Conservation (phyloP, 2,888 invertebrate species). For the Limnephilus marmoratus region DNA sequence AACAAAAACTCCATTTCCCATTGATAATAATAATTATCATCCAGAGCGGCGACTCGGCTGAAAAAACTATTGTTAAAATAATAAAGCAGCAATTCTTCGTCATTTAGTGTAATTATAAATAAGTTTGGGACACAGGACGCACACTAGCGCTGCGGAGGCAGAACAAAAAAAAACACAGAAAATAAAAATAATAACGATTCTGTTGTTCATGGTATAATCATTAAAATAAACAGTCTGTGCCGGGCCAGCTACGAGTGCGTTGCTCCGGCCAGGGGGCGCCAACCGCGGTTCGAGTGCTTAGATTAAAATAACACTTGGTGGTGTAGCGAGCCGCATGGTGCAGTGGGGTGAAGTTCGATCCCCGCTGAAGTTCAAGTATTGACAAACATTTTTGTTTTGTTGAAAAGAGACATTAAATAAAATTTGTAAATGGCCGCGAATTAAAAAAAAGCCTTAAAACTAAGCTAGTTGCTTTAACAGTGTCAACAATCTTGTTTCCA, state of each 20-base stretch:
- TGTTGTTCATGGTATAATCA: slow-evolving; percentile 65
- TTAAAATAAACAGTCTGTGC: slow-evolving; percentile 65
- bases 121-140: slow-evolving; percentile 49
- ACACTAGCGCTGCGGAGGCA: slow-evolving; percentile 35
- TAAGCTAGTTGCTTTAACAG: too few relatives aligned
- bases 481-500: too few relatives aligned
- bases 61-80: slow-evolving; percentile 16
- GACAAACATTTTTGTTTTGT: background rate
- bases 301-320: background rate
- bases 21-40: background rate
- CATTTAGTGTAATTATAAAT: slow-evolving; percentile 56
- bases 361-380: background rate
- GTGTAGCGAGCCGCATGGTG: background rate
- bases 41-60: background rate
- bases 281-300: background rate
- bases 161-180: slow-evolving; percentile 53
- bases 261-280: slow-evolving; percentile 54
- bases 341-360: background rate
- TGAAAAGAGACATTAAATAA: too few relatives aligned
- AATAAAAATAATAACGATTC: slow-evolving; percentile 64
- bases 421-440: too few relatives aligned
- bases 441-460: too few relatives aligned
- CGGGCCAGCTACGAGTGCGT: slow-evolving; percentile 61
- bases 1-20: background rate
- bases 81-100: slow-evolving; percentile 39